Evolutionary conservation across 2,113 vertebrate genomes (phyloP).

Genomic region (Muntiacus muntjak): DNA sequence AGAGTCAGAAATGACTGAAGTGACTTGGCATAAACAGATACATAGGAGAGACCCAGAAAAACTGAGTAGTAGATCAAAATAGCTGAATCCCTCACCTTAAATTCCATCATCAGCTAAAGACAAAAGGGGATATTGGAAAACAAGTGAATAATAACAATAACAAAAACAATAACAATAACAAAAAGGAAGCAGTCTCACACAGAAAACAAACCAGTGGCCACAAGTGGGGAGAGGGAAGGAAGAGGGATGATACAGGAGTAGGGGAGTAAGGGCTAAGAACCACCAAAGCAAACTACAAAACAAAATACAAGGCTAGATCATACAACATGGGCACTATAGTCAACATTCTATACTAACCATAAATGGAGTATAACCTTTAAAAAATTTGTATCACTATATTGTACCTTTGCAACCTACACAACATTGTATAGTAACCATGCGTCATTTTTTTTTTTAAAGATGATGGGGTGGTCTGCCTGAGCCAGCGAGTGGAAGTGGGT

Average conservation of each 20-base stretch:
- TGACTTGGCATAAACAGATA: not conserved
- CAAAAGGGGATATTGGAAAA: not conserved
- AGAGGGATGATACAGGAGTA: not conserved
- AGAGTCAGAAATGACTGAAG: not conserved
- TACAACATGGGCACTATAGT: not conserved
- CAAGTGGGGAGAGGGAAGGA: not conserved
- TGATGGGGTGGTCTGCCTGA: not conserved
- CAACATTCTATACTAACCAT: not conserved
- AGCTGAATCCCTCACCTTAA: not conserved
- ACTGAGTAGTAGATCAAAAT: not conserved
- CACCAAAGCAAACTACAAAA: not conserved
- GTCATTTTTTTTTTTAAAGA: not conserved
- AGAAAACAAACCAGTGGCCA: not conserved
- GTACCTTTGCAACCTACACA: not conserved
- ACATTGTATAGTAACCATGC: not conserved
- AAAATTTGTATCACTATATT: not conserved
- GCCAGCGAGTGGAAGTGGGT: not conserved
- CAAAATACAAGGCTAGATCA: not conserved
- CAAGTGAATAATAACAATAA: not conserved
- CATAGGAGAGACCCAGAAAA: not conserved
- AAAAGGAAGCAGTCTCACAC: not conserved
- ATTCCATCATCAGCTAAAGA: not conserved
- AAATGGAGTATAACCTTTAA: not conserved
- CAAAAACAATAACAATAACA: not conserved
- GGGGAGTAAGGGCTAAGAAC: not conserved